Conservation (phyloP, 2,888 invertebrate species). For the Pilophorus perplexus region DNA sequence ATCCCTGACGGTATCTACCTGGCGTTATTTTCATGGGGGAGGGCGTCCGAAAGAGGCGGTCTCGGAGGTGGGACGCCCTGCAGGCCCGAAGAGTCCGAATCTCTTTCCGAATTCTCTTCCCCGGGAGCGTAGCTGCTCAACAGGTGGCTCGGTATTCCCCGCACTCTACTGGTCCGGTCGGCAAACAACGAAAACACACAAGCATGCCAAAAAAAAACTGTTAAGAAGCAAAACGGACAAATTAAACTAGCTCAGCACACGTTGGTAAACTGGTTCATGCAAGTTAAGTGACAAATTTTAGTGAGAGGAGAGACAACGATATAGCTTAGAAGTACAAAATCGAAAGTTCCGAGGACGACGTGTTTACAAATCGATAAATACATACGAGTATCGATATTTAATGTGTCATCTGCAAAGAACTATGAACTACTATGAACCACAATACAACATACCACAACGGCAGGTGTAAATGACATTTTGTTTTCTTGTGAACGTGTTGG, state of each 20-base stretch:
- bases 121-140: slow-evolving; percentile 48
- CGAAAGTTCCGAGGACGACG: not conserved
- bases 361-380: not conserved
- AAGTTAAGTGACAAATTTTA: too few relatives aligned
- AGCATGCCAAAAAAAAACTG: not conserved
- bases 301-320: too few relatives aligned
- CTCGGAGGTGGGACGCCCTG: slow-evolving; percentile 47
- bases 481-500: too few relatives aligned
- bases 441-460: too few relatives aligned
- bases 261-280: too few relatives aligned
- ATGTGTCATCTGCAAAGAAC: too few relatives aligned
- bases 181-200: not conserved
- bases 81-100: slow-evolving; percentile 47
- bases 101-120: slow-evolving; percentile 49
- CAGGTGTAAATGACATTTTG: too few relatives aligned
- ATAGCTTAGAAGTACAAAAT: not conserved
- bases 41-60: slow-evolving; percentile 48
- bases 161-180: slow-evolving; percentile 23
- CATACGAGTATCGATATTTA: not conserved
- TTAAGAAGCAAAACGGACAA: not conserved
- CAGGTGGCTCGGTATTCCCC: slow-evolving; percentile 49
- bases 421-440: too few relatives aligned
- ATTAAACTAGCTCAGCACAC: not conserved
- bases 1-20: too few relatives aligned
- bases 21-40: slow-evolving; percentile 50